A percentile compares a stretch with the other conserved stretches of the same genome.
phyloP scores from a whole-genome alignment of 2,113 vertebrate genomes.

The Elgaria multicarinata region DNA sequence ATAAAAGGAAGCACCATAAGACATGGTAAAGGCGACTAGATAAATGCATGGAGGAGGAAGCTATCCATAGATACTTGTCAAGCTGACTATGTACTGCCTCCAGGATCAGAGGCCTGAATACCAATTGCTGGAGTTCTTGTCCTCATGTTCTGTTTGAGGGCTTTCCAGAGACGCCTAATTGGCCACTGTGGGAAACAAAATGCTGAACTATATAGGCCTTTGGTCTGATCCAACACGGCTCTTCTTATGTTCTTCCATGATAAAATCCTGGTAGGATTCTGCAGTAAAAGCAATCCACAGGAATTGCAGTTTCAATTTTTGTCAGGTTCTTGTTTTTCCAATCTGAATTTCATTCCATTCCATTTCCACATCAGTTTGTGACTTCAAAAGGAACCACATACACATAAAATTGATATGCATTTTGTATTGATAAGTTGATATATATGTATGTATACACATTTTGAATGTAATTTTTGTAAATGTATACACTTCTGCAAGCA shows the following conservation, averaged over 20 bases:
- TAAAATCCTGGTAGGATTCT: slow-evolving; percentile 2
- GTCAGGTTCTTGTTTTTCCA: too few relatives aligned
- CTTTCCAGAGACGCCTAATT: not conserved
- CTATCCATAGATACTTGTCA: not conserved
- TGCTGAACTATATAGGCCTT: not conserved
- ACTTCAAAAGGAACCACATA: too few relatives aligned
- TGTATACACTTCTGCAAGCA: too few relatives aligned
- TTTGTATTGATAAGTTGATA: too few relatives aligned
- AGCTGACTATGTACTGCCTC: not conserved
- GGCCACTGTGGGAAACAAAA: not conserved
- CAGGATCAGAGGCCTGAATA: not conserved
- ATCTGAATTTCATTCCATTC: too few relatives aligned
- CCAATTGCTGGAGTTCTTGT: not conserved
- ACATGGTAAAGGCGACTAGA: not conserved
- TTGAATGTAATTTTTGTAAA: too few relatives aligned
- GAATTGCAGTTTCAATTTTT: slow-evolving; percentile 2
- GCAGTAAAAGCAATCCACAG: slow-evolving; percentile 31
- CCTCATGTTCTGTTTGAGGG: not conserved
- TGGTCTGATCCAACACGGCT: not conserved
- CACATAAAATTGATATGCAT: too few relatives aligned
- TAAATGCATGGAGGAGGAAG: not conserved
- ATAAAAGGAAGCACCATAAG: not conserved
- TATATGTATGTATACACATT: too few relatives aligned
- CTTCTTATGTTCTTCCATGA: not conserved
- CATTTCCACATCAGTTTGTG: too few relatives aligned